Conservation (phyloP, 2,888 invertebrate genomes). For the Actias luna region DNA sequence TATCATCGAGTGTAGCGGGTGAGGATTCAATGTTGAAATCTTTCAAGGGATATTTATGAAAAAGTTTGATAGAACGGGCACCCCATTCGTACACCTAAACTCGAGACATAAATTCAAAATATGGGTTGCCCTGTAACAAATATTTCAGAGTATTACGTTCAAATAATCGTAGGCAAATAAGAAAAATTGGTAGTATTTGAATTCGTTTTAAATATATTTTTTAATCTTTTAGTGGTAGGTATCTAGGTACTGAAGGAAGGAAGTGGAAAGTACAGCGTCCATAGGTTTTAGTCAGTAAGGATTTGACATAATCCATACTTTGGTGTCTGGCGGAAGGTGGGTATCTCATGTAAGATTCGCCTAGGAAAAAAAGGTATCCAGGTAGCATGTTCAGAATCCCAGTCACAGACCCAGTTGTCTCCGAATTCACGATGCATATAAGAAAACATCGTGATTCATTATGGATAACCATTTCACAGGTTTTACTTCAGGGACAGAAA, state of each 20-base stretch:
- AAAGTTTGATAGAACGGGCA: neutral
- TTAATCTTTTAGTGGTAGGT: too few relatives aligned
- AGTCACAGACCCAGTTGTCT: too few relatives aligned
- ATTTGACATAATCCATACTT: too few relatives aligned
- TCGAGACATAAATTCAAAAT: neutral
- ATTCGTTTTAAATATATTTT: neutral
- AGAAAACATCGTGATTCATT: too few relatives aligned
- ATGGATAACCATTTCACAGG: too few relatives aligned
- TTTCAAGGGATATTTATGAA: conserved; percentile 3
- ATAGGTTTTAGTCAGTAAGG: too few relatives aligned
- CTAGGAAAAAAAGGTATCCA: too few relatives aligned
- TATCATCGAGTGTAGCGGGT: neutral
- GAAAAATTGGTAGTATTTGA: neutral
- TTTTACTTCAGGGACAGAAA: too few relatives aligned
- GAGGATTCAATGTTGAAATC: neutral
- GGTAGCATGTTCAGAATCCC: too few relatives aligned
- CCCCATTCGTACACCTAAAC: neutral
- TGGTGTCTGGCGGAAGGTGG: too few relatives aligned
- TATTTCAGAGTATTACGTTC: neutral
- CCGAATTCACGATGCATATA: too few relatives aligned
- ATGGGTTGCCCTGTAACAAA: neutral
- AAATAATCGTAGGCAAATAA: neutral
- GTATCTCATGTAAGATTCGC: too few relatives aligned
- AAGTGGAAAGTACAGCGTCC: neutral
- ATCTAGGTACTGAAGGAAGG: neutral